Evolutionary conservation across 2,888 invertebrate species (phyloP), one percentile per base, ranked within the genome.

Genomic region (Drosophila picticornis): DNA sequence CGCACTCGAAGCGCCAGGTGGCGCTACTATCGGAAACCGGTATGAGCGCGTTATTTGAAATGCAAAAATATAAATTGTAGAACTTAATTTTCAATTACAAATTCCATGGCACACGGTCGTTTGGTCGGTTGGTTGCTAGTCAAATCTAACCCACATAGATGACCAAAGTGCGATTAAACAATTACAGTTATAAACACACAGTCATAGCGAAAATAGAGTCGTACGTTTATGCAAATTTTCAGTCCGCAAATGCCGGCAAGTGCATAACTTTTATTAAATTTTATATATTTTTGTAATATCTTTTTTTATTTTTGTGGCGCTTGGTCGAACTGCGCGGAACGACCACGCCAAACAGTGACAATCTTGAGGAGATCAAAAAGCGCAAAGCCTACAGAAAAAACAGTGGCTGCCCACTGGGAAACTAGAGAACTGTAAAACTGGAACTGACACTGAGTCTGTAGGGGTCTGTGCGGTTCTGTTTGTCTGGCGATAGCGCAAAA

Each of bases 301-400:
- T 53, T 25, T 50, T 40, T 55, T 50, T 59, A 34, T 56, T 67
- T 36, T 50, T 81, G 69, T 81, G 83, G 84, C 87, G 81, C 83
- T 84, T 64, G 75, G 60, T 68, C 36, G 46, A 10, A 36, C 22
- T 38, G 40, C 55, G 55, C 55, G 62, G 60, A 48, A 66, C 63
- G 71, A 78, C 81, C 72, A 81, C 77, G 81, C 81, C 80, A 81
- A 75, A 73, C 16, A 71, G 74, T 81, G 84, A 75, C 85, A 85
- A 85, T 85, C 84, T 84, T 76, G 83, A 80, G 68, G 66, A 83
- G 85, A 85, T 85, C 85, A 83, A 84, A 87, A 81, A 83, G 87
- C 81, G 83, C 80, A 84, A 71, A 84, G 84, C 84, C 84, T 80
- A 84, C 83, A 66, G 76, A 85, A 75, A 75, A 52, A 74, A 19